Conservation (phyloP, 2,113 vertebrate genomes). For the Jaculus jaculus region DNA sequence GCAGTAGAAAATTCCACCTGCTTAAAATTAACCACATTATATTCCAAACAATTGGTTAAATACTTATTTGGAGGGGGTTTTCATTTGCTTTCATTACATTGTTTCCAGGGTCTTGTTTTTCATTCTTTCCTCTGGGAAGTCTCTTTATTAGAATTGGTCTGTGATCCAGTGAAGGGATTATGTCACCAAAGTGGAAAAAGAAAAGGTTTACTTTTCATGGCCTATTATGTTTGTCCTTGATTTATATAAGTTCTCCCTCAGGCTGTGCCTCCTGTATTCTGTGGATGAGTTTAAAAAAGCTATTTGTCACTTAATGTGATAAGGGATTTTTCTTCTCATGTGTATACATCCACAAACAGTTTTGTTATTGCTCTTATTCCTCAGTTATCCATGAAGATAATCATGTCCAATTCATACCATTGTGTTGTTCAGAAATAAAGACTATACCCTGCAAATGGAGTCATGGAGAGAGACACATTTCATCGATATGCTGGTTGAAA, state of each 20-base stretch:
- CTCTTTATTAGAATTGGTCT: slow-evolving; percentile 47
- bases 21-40: slow-evolving; percentile 17
- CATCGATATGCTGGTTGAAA: no score
- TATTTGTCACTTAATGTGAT: not conserved
- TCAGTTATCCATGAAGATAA: not conserved
- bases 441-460: not conserved
- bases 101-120: slow-evolving; percentile 38
- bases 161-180: slow-evolving; percentile 1
- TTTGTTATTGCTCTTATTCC: not conserved
- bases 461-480: not conserved
- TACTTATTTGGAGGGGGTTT: slow-evolving; percentile 47
- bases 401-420: not conserved
- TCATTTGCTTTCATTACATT: slow-evolving; percentile 30
- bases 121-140: slow-evolving; percentile 51
- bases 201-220: slow-evolving; percentile 44
- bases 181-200: not conserved
- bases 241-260: not conserved
- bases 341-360: not conserved
- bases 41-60: slow-evolving; percentile 44
- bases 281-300: not conserved
- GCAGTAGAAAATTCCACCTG: slow-evolving; percentile 29
- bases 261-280: not conserved
- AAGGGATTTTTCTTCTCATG: not conserved
- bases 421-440: not conserved
- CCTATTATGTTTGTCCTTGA: slow-evolving; percentile 5